Evolutionary conservation across 2,797 vertebrate genomes (phyloP).

Genomic region (Sebastes variabilis): DNA sequence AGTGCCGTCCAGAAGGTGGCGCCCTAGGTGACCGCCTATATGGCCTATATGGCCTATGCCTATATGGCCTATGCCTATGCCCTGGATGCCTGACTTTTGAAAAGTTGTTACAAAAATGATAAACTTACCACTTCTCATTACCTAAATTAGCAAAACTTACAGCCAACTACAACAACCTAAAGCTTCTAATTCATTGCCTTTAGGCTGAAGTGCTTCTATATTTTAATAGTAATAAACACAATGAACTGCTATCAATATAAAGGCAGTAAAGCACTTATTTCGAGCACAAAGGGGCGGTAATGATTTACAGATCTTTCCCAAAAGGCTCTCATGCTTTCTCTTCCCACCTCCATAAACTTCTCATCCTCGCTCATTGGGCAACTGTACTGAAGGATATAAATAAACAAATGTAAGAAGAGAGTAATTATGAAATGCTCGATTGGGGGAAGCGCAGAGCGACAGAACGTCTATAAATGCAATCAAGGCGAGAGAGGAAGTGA

Average conservation of each 20-base stretch:
- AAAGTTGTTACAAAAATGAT: not conserved
- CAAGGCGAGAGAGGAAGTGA: slow-evolving; percentile 72
- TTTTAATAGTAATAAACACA: slow-evolving; percentile 14
- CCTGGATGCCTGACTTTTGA: not conserved
- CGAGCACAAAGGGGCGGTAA: slow-evolving; percentile 24
- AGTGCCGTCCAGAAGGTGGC: too few relatives aligned
- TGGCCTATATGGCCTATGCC: too few relatives aligned
- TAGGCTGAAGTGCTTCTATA: not conserved
- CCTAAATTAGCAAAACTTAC: not conserved
- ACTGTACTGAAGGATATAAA: slow-evolving; percentile 58
- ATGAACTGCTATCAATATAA: slow-evolving; percentile 21
- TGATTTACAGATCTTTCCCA: slow-evolving; percentile 33
- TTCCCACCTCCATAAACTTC: slow-evolving; percentile 36
- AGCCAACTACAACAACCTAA: not conserved
- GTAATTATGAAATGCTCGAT: slow-evolving; percentile 79
- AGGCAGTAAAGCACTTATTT: slow-evolving; percentile 25
- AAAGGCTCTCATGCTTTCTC: slow-evolving; percentile 25
- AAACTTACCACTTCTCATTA: not conserved
- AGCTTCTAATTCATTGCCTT: not conserved
- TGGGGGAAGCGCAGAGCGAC: slow-evolving; percentile 57
- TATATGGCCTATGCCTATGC: not conserved
- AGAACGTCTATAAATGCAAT: slow-evolving; percentile 81
- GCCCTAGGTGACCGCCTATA: too few relatives aligned
- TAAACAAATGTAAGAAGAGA: slow-evolving; percentile 74
- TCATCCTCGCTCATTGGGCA: slow-evolving; percentile 27